A percentile compares a stretch with the other conserved stretches of the same genome.
These are phyloP conservation scores for Spea multiplicata DNA, from an alignment of 2,113 vertebrate genomes.

Conservation along the genomic window DNA sequence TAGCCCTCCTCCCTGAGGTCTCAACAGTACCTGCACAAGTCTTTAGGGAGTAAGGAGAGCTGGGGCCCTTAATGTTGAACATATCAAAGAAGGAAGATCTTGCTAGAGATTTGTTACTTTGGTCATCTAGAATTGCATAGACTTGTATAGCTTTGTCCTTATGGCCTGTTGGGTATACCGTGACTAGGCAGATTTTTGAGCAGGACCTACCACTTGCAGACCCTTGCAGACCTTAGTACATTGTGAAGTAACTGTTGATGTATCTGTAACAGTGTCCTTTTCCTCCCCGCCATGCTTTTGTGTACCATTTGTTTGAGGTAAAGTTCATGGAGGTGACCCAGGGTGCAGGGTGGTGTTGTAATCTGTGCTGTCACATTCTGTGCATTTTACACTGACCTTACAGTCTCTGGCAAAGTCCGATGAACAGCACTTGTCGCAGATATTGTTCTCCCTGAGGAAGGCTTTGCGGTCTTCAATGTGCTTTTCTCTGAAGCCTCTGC, in stretches of 20 bases:
- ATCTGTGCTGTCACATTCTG: conserved; percentile 36
- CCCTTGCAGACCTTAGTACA: conserved; percentile 41
- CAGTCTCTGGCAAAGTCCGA: conserved; percentile 40
- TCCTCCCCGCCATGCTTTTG: conserved; percentile 1
- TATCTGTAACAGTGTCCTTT: background rate
- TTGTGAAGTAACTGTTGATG: conserved; percentile 7
- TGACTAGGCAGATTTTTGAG: conserved; percentile 49
- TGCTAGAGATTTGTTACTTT: background rate
- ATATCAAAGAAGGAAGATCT: background rate
- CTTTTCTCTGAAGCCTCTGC: no score
- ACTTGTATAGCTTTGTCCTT: background rate
- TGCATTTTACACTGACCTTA: background rate
- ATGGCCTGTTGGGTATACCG: background rate
- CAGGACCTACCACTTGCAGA: conserved; percentile 18
- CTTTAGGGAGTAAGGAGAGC: background rate
- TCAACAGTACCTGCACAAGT: background rate
- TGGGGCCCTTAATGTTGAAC: background rate
- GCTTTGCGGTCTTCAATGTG: background rate
- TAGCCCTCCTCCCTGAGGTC: background rate
- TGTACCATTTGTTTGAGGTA: background rate
- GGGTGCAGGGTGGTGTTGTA: background rate
- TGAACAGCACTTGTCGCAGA: conserved; percentile 46
- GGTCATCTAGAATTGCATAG: conserved; percentile 1
- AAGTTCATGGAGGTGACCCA: background rate
- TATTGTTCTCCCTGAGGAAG: conserved; percentile 27